Evolutionary conservation across 1,140 invertebrate species (phyloP).

Genomic region (Bombus consobrinus): DNA sequence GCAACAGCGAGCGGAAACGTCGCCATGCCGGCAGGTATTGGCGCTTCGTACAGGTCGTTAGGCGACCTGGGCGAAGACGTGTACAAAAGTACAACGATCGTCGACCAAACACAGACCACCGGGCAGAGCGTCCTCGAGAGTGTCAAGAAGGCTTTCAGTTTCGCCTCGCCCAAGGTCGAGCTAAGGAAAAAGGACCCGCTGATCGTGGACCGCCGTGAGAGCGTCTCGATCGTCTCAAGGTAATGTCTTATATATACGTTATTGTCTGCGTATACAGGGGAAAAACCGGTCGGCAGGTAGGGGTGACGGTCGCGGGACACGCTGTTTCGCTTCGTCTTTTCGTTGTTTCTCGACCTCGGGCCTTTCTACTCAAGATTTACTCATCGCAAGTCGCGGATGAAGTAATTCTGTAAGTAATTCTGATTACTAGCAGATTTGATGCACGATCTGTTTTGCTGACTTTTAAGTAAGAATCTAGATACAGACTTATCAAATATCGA

Average conservation of each 20-base stretch:
- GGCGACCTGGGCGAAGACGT: slow-evolving; percentile 85
- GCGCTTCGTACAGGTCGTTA: slow-evolving; percentile 86
- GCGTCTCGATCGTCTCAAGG: slow-evolving; percentile 83
- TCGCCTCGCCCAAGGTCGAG: slow-evolving; percentile 81
- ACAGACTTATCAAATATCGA: background rate
- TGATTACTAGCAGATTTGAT: background rate
- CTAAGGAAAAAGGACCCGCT: slow-evolving; percentile 83
- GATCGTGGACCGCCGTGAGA: slow-evolving; percentile 81
- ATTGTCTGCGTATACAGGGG: slow-evolving; percentile 50
- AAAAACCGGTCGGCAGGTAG: slow-evolving; percentile 56
- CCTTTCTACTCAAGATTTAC: slow-evolving; percentile 8
- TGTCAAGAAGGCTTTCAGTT: slow-evolving; percentile 86
- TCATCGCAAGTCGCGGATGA: background rate
- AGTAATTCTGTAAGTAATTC: background rate
- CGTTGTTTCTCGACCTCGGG: slow-evolving; percentile 53
- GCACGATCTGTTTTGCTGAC: background rate
- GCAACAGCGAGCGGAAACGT: slow-evolving; percentile 54
- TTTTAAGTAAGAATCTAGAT: background rate
- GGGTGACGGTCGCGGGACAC: slow-evolving; percentile 44
- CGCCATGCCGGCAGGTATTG: slow-evolving; percentile 85
- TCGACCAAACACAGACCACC: slow-evolving; percentile 82
- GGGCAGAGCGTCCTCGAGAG: slow-evolving; percentile 84
- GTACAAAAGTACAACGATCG: slow-evolving; percentile 86
- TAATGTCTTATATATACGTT: slow-evolving; percentile 74
- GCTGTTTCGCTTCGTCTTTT: slow-evolving; percentile 12